Evolutionary conservation across 2,113 vertebrate species (phyloP).

Genomic region (Xyliphius kryptos): DNA sequence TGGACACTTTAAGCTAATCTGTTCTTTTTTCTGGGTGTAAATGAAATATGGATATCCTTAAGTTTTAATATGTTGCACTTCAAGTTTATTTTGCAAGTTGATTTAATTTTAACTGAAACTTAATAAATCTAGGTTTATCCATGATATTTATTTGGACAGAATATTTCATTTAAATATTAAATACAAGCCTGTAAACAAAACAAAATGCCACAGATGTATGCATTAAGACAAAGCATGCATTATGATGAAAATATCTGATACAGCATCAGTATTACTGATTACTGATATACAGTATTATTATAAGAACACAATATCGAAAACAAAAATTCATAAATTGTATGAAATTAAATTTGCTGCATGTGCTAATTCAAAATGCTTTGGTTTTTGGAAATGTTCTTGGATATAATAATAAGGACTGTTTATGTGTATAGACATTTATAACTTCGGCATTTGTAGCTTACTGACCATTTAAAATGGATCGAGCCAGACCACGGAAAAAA

Average conservation of each 20-base stretch:
- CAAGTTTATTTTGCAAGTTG: background rate
- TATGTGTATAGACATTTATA: background rate
- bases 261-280: background rate
- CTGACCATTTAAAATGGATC: background rate
- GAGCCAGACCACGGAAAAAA: background rate
- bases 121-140: background rate
- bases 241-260: background rate
- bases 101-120: background rate
- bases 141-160: background rate
- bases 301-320: background rate
- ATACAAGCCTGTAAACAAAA: background rate
- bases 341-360: background rate
- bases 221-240: background rate
- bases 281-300: no score
- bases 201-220: background rate
- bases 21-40: background rate
- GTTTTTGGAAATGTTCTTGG: background rate
- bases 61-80: background rate
- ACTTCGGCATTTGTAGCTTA: background rate
- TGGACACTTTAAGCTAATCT: conserved; percentile 1
- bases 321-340: background rate
- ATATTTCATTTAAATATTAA: background rate
- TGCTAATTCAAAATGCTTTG: background rate
- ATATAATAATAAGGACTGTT: background rate
- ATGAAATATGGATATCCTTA: background rate